Conservation (phyloP, 2,113 vertebrate genomes). For the Caloenas nicobarica region DNA sequence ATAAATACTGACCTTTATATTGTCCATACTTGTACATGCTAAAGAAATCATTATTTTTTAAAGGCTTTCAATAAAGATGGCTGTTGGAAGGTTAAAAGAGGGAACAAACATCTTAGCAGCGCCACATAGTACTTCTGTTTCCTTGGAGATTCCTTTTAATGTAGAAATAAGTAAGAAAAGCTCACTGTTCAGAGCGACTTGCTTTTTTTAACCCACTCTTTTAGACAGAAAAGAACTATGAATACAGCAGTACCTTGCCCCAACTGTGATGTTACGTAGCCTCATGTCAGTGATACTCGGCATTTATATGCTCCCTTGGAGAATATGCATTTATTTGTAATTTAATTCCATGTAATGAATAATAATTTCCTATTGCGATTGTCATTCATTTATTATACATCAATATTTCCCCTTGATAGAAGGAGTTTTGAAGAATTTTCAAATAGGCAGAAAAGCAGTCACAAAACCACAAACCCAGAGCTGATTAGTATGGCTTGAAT, state of each 20-base stretch:
- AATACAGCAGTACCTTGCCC: neutral
- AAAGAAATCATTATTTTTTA: conserved; percentile 23
- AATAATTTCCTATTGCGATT: neutral
- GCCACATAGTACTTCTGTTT: conserved; percentile 38
- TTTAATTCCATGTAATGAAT: neutral
- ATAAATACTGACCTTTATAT: conserved; percentile 45
- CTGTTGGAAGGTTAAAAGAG: conserved; percentile 42
- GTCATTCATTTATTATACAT: neutral
- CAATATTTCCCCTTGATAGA: neutral
- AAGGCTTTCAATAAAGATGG: conserved; percentile 24
- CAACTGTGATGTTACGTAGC: accelerated
- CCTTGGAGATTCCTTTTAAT: conserved; percentile 61
- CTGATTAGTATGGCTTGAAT: neutral
- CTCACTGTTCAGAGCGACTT: neutral
- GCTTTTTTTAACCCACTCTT: neutral
- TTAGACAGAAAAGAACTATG: neutral
- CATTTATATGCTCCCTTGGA: neutral
- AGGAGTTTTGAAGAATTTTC: neutral
- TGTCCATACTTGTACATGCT: conserved; percentile 3
- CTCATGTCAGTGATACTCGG: neutral
- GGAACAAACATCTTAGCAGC: conserved; percentile 24
- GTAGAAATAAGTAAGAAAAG: conserved; percentile 35
- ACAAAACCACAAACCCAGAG: neutral
- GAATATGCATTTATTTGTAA: neutral
- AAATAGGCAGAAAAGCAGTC: neutral